Conservation (phyloP, 2,888 invertebrate genomes). For the Sussaba pulchella region DNA sequence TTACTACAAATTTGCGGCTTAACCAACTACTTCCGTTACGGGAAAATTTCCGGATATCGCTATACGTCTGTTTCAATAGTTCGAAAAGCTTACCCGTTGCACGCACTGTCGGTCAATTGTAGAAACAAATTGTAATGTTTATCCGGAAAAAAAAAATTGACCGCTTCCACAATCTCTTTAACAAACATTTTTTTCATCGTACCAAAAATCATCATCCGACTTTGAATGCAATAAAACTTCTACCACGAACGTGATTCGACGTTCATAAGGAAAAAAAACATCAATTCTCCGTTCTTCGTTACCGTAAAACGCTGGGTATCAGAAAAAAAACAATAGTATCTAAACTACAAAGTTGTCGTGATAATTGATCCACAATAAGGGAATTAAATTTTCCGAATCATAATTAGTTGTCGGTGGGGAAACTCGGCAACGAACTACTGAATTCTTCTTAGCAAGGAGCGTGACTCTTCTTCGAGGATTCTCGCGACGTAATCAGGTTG, state of each 20-base stretch:
- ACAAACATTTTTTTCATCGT: too few species aligned
- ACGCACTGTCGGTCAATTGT: background rate
- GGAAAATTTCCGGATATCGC: background rate
- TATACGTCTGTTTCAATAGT: background rate
- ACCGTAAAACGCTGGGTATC: too few species aligned
- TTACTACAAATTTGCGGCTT: conserved; percentile 20
- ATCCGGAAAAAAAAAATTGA: background rate
- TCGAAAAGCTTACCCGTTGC: background rate
- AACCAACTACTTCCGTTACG: background rate
- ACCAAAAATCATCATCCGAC: too few species aligned
- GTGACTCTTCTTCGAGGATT: conserved; percentile 10
- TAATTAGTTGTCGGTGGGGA: conserved; percentile 6
- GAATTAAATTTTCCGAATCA: background rate
- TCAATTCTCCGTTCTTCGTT: too few species aligned
- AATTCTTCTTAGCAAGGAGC: background rate
- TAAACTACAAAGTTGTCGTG: too few species aligned
- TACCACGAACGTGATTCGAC: too few species aligned
- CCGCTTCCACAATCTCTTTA: too few species aligned
- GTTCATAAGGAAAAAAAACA: too few species aligned
- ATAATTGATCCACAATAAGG: too few species aligned
- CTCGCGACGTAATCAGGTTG: conserved; percentile 43
- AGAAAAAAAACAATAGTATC: too few species aligned
- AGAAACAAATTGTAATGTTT: too few species aligned
- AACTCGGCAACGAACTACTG: background rate
- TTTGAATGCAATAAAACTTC: too few species aligned